Evolutionary conservation across 2,888 invertebrate genomes (phyloP), one percentile per base, ranked within the genome.

Genomic region (Nomada hirtipes): DNA sequence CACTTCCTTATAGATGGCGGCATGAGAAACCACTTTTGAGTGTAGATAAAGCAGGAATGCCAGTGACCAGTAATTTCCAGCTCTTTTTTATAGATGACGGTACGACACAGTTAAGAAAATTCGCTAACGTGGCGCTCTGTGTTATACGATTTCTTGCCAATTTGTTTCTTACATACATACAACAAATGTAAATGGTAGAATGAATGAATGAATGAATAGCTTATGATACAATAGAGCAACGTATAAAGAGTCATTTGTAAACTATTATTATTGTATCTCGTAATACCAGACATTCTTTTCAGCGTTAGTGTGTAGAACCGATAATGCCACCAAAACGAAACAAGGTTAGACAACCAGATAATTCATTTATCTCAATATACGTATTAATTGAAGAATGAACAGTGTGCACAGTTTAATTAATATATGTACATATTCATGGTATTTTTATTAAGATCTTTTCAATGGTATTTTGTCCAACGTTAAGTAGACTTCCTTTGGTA

Each of bases 261-360:
- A 18, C 23, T 52, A 26, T 20, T 26, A 52, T 18, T 11, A 26
- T 23, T 42, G 11, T 15, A 23, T 53, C 36, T 61, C 20, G 73
- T 53, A 76, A 57, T 83, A 67, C 47, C 4, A 36, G 42, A 55
- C 59, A 78, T 70, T 55, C 60, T 78, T 59, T n/a, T 55, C 57
- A 86, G 82, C 50, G 52, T 64, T 10, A 55, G 15, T 50, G 20
- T 61, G 36, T 18, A 57, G 29, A 29, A 70, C 52, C 77, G 71
- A 29, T 52, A 91, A 36, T 92, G 91, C 91, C 92, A 77, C 90
- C 91, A 82, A 92, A 91, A 88, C 89, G 90, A 47, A 84, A 79
- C 76, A 82, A 85, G 91, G 91, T 92, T 91, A 89, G 85, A 61
- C 18, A 59, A 76, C 55, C 10, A 29, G 47, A 29, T 36, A 36